Evolutionary conservation across 2,888 invertebrate species (phyloP).

Genomic region (Hypomecis punctinalis): DNA sequence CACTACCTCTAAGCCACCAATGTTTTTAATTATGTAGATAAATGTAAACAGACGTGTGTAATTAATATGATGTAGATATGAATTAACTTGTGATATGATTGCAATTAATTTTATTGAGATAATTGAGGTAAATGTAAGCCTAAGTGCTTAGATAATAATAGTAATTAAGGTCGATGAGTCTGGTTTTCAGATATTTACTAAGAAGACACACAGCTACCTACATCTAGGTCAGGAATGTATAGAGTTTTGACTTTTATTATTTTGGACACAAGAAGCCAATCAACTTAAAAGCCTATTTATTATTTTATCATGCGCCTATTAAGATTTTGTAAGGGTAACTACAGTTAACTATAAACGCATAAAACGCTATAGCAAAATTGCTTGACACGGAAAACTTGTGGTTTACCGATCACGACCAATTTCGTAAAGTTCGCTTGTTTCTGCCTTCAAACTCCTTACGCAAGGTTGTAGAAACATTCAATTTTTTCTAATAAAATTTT

Average conservation of each 20-base stretch:
- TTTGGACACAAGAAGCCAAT: neutral
- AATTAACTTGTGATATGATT: conserved; percentile 1
- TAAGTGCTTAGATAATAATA: no score
- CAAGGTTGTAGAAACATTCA: conserved; percentile 60
- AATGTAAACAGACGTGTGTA: conserved; percentile 14
- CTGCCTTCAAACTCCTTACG: conserved; percentile 63
- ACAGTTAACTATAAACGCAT: conserved; percentile 7
- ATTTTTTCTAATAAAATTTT: conserved; percentile 54
- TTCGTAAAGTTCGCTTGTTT: conserved; percentile 74
- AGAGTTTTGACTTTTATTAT: neutral
- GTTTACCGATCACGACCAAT: conserved; percentile 75
- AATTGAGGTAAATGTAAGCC: neutral
- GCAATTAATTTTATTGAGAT: conserved; percentile 10
- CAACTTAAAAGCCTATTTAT: neutral
- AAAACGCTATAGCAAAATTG: conserved; percentile 56
- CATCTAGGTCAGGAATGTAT: no score
- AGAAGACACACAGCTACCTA: no score
- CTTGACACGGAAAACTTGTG: conserved; percentile 72
- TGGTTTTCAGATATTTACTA: no score
- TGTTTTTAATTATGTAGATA: conserved; percentile 23
- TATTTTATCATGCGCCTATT: conserved; percentile 5
- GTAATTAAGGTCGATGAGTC: no score
- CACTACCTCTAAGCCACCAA: no score
- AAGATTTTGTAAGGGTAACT: conserved; percentile 7
- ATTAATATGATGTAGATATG: conserved; percentile 18